These are phyloP conservation scores for Hestina assimilis DNA, from an alignment of 1,140 invertebrate species.

Conservation along the genomic window DNA sequence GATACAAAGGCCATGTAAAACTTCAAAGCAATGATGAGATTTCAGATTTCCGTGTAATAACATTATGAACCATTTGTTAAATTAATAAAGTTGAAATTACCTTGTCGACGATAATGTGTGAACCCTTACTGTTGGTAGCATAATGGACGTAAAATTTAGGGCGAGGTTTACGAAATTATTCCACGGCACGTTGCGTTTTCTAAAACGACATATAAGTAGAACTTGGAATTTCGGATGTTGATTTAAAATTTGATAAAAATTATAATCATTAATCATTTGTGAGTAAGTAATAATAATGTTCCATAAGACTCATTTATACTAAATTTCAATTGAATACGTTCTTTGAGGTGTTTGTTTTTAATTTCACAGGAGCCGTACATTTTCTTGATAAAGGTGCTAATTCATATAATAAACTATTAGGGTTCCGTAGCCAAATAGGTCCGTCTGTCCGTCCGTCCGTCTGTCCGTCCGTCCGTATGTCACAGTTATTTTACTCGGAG, in stretches of 20 bases:
- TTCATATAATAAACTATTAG: too few relatives aligned
- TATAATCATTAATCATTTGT: too few relatives aligned
- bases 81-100: neutral
- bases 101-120: neutral
- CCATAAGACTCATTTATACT: too few relatives aligned
- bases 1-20: neutral
- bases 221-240: neutral
- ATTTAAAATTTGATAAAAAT: neutral
- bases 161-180: constrained; percentile 10
- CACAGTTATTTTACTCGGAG: too few relatives aligned
- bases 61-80: neutral
- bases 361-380: too few relatives aligned
- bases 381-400: too few relatives aligned
- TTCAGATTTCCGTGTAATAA: neutral
- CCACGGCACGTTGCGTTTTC: constrained; percentile 1
- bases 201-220: neutral
- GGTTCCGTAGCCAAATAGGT: too few relatives aligned
- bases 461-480: too few relatives aligned
- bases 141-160: constrained; percentile 6
- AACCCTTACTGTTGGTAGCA: neutral
- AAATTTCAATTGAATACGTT: too few relatives aligned
- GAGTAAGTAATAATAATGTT: neutral
- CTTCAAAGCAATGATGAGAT: neutral
- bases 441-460: too few relatives aligned
- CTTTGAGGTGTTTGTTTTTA: too few relatives aligned